These are phyloP conservation scores for Ceyx erithaca DNA, from an alignment of 2,797 vertebrate genomes.

Conservation along the genomic window DNA sequence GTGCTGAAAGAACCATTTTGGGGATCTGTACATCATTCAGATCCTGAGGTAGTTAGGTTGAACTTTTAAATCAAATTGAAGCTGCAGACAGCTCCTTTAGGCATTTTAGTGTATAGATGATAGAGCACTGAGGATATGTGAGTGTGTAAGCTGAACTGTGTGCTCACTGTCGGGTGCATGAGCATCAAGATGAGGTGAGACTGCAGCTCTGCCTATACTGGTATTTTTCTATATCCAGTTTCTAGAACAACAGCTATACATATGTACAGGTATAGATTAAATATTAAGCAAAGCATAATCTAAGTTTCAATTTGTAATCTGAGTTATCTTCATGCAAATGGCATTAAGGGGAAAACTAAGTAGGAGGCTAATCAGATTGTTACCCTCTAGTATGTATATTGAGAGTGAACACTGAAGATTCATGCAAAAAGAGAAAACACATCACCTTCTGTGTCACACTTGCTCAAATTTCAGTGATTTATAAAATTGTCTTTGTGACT, in stretches of 20 bases:
- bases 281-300: background rate
- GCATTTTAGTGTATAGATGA: fast-evolving
- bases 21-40: background rate
- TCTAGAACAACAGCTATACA: background rate
- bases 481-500: background rate
- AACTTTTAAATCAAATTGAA: background rate
- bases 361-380: background rate
- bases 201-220: fast-evolving
- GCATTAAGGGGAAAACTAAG: background rate
- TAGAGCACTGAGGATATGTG: fast-evolving
- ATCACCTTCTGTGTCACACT: background rate
- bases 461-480: background rate
- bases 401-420: background rate
- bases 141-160: fast-evolving
- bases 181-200: background rate
- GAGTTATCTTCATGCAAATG: background rate
- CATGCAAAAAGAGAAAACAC: background rate
- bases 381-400: background rate
- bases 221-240: background rate
- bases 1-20: background rate
- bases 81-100: background rate
- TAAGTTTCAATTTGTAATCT: background rate
- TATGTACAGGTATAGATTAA: background rate
- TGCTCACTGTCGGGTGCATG: fast-evolving
- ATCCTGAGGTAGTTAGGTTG: background rate